phyloP scores from a whole-genome alignment of 2,888 invertebrate species.

The Ennomos quercinarius region DNA sequence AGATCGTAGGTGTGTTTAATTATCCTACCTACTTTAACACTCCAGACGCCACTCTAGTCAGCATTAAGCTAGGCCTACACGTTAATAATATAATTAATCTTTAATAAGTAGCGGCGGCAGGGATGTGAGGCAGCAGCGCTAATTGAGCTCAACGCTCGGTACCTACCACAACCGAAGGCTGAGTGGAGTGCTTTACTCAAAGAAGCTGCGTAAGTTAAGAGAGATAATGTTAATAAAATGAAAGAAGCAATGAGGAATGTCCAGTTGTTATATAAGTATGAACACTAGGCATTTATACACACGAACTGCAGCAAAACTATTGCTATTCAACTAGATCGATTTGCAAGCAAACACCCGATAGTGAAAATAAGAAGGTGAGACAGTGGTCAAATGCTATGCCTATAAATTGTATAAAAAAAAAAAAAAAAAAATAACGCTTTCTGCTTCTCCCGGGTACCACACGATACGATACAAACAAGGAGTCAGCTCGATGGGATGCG shows the following conservation, averaged over 20 bases:
- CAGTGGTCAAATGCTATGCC: too few relatives aligned
- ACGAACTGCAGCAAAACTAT: too few relatives aligned
- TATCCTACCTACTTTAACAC: neutral
- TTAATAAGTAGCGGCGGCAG: conserved; percentile 14
- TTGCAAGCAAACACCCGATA: too few relatives aligned
- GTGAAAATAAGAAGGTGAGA: too few relatives aligned
- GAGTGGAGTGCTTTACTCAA: conserved; percentile 20
- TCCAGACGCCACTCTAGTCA: conserved; percentile 3
- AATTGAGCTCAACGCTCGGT: conserved; percentile 16
- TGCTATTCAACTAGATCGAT: too few relatives aligned
- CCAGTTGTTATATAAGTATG: too few relatives aligned
- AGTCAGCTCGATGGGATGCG: conserved; percentile 48
- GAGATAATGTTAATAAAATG: neutral
- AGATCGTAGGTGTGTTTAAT: too few relatives aligned
- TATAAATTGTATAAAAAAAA: too few relatives aligned
- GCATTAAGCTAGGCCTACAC: conserved; percentile 7
- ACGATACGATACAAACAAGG: conserved; percentile 20
- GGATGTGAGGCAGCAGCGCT: conserved; percentile 27
- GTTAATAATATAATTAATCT: conserved; percentile 35
- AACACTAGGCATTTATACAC: too few relatives aligned
- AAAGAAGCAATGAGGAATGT: neutral
- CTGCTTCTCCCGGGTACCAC: conserved; percentile 36
- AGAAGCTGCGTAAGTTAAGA: conserved; percentile 5
- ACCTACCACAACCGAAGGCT: conserved; percentile 24
- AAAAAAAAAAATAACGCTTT: too few relatives aligned